Base-by-base conservation (phyloP, 2,888 invertebrate genomes). In the Tetropium fuscum region DNA sequence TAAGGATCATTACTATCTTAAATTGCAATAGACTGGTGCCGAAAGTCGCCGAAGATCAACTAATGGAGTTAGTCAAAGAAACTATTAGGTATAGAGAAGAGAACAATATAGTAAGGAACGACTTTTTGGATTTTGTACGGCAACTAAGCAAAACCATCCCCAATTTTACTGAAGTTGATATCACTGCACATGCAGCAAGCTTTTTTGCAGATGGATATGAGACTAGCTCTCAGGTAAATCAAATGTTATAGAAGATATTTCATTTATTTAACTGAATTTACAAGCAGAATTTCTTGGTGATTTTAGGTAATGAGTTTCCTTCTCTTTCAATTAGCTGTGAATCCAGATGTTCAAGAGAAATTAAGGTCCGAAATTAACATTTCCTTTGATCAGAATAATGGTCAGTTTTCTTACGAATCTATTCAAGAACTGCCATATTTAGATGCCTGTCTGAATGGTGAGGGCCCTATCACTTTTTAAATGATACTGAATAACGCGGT, bases 161-260 rank as follows among this genome's bases (percentile, higher is more conserved):
- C 18, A 22, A 74, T 4, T 71, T 78, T 0, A 77, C 81, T 0
- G 71, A 84, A 7, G 79, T 84, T 1, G 71, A 86, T 27, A 64
- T 87, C 3, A 80, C 83, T 0, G 83, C 86, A 0, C 87, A 88
- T 55, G 83, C 85, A 1, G 81, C 85, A 20, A 72, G 84, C 0
- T 87, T 88, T 65, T 84, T 85, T 55, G 57, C 76, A 0, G 87
- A 85, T 20, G 86, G 86, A 1, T 85, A 83, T 56, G 86, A 86
- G 72, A 85, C 86, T 0, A 85, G 85, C 6, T 80, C 83, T 3
- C 80, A 82, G 13, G 64, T 65, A 45, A 61, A n/a, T n/a, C n/a
- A n/a, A n/a, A n/a, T n/a, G n/a, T n/a, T n/a, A n/a, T n/a, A n/a
- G n/a, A n/a, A n/a, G n/a, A n/a, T n/a, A n/a, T n/a, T n/a, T n/a